phyloP scores from a whole-genome alignment of 2,113 vertebrate species.

The Cynopterus brachyotis region DNA sequence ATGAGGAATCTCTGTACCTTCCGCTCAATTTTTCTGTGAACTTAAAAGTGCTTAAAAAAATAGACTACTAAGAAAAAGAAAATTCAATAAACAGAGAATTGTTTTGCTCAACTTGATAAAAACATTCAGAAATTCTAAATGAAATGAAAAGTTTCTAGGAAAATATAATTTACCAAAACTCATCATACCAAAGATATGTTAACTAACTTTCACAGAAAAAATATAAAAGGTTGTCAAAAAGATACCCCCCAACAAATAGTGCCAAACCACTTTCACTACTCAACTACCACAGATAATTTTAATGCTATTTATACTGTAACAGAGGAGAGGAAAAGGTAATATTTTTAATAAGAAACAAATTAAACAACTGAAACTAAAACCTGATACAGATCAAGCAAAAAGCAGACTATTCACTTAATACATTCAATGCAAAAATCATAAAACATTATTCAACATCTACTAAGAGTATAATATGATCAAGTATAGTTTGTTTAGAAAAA shows the following conservation, averaged over 20 bases:
- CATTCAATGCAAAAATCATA: neutral
- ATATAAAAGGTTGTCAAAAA: neutral
- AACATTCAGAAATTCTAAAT: neutral
- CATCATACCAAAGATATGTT: neutral
- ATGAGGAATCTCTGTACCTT: too few species aligned
- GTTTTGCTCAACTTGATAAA: neutral
- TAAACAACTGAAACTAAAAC: neutral
- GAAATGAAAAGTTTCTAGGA: neutral
- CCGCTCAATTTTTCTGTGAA: neutral
- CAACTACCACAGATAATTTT: neutral
- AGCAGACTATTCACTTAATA: neutral
- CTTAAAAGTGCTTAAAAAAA: neutral
- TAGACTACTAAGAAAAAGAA: neutral
- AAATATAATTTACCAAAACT: neutral
- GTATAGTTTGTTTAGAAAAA: neutral
- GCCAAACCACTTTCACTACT: neutral
- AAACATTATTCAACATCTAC: neutral
- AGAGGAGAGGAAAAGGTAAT: neutral
- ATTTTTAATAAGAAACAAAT: neutral
- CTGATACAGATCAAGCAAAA: neutral
- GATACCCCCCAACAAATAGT: neutral
- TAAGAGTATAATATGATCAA: neutral
- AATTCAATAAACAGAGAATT: neutral
- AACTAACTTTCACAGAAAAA: neutral
- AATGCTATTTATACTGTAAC: neutral